Percentiles rank a stretch among this genome's conserved stretches.
phyloP scores from a whole-genome alignment of 2,888 invertebrate genomes.

The Timema cristinae region DNA sequence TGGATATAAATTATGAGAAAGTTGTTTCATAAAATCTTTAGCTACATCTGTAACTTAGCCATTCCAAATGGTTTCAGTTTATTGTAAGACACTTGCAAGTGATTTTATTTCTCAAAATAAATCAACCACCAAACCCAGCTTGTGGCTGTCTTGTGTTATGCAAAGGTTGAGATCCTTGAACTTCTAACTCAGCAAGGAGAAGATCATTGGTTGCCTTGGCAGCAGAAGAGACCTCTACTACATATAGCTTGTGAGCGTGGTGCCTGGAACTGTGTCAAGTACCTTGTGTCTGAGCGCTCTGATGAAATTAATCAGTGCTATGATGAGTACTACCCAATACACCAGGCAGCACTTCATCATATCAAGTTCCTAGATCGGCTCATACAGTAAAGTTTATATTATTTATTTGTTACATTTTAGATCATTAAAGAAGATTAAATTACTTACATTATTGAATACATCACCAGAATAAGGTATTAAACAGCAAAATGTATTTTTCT shows the following conservation, averaged over 20 bases:
- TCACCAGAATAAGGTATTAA: no score
- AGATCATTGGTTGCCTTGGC: constrained; percentile 62
- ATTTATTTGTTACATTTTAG: background rate
- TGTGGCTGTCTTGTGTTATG: background rate
- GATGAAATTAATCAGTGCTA: constrained; percentile 67
- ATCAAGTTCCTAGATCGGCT: constrained; percentile 62
- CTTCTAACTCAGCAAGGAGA: constrained; percentile 63
- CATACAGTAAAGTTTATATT: constrained; percentile 42
- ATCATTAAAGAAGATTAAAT: no score
- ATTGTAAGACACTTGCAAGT: no score
- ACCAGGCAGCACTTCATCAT: constrained; percentile 69
- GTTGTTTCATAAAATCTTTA: no score
- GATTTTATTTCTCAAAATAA: no score
- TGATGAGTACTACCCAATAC: constrained; percentile 75
- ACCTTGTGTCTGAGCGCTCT: constrained; percentile 58
- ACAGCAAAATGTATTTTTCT: no score
- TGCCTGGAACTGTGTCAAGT: constrained; percentile 68
- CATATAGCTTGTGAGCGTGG: constrained; percentile 68
- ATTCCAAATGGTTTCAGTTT: no score
- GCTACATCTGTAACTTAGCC: no score
- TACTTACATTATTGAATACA: no score
- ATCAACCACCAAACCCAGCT: no score
- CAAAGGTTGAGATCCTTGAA: constrained; percentile 54
- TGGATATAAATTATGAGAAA: no score
- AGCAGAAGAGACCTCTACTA: constrained; percentile 52